phyloP scores from a whole-genome alignment of 2,888 invertebrate genomes.

The Dicycla oo region DNA sequence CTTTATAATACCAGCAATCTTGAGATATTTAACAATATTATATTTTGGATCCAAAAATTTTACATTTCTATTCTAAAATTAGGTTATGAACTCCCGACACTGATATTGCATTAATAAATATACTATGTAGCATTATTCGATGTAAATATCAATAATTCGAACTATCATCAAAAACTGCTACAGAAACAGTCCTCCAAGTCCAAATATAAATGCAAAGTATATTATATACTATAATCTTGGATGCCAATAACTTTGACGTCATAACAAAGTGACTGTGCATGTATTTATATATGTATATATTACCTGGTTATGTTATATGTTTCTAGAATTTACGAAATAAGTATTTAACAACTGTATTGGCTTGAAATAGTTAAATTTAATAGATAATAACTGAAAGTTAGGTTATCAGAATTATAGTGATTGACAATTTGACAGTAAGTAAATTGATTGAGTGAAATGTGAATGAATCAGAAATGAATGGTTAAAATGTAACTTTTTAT shows the following conservation, averaged over 20 bases:
- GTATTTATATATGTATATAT: slow-evolving; percentile 18
- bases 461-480: background rate
- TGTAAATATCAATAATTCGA: background rate
- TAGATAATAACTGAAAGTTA: slow-evolving; percentile 48
- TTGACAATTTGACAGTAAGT: slow-evolving; percentile 34
- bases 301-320: slow-evolving; percentile 45
- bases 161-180: background rate
- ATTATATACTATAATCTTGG: slow-evolving; percentile 25
- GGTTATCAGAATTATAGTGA: slow-evolving; percentile 46
- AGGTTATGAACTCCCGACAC: slow-evolving; percentile 24
- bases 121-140: background rate
- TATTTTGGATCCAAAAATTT: background rate
- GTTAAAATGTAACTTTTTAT: background rate
- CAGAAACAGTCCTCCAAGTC: slow-evolving; percentile 12
- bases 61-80: slow-evolving; percentile 37
- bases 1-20: background rate
- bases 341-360: slow-evolving; percentile 42
- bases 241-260: slow-evolving; percentile 11
- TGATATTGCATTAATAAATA: background rate
- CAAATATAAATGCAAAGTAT: slow-evolving; percentile 16
- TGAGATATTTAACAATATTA: background rate
- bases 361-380: slow-evolving; percentile 44
- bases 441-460: slow-evolving; percentile 32
- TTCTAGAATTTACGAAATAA: slow-evolving; percentile 34
- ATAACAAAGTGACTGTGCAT: slow-evolving; percentile 20